Percentiles rank a stretch among this genome's conserved stretches.
Conservation (phyloP, 2,888 invertebrate genomes). For the Coelopa pilipes region DNA sequence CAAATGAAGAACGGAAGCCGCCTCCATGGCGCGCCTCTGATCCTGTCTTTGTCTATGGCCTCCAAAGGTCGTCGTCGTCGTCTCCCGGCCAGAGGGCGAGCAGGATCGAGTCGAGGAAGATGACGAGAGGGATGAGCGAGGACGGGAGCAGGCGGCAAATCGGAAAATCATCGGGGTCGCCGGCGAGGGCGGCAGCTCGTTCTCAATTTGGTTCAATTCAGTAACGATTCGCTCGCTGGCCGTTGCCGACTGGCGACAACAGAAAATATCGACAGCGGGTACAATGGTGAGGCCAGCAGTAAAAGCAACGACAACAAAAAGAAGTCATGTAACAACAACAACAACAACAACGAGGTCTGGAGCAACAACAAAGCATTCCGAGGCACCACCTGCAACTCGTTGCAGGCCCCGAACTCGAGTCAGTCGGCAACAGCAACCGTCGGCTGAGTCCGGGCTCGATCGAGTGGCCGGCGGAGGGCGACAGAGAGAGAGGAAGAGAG, state of each 20-base stretch:
- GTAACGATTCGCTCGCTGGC: slow-evolving; percentile 19
- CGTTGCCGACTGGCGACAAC: background rate
- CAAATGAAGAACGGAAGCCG: no score
- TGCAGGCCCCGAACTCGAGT: background rate
- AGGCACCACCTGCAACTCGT: slow-evolving; percentile 33
- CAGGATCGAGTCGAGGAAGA: no score
- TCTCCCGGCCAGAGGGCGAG: no score
- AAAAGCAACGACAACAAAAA: slow-evolving; percentile 24
- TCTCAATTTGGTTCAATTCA: slow-evolving; percentile 33
- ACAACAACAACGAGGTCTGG: slow-evolving; percentile 6
- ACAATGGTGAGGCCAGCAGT: background rate
- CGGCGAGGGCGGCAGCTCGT: no score
- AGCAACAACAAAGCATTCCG: slow-evolving; percentile 9
- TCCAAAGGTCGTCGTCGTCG: no score
- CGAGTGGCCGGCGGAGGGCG: background rate
- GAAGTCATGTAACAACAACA: slow-evolving; percentile 23
- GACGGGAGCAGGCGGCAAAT: no score
- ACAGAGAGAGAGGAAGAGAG: background rate
- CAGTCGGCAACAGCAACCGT: background rate
- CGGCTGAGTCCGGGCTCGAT: slow-evolving; percentile 5
- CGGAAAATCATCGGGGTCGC: no score
- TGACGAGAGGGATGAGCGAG: no score
- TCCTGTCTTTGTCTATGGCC: no score
- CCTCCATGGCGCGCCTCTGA: no score
- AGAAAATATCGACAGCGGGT: no score